These are phyloP conservation scores for Orchesella flavescens DNA, from an alignment of 2,888 invertebrate species.

Conservation along the genomic window DNA sequence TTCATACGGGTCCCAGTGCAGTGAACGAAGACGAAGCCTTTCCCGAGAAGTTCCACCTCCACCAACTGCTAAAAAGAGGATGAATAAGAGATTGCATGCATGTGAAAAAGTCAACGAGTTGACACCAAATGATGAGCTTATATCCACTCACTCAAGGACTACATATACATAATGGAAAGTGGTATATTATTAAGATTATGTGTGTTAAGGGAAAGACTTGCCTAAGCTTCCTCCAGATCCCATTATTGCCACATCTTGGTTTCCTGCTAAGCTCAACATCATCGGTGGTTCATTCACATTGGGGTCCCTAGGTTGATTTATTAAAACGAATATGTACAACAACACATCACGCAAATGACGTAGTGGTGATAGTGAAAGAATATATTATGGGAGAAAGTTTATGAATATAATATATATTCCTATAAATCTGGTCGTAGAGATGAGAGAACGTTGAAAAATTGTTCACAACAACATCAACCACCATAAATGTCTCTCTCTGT, in stretches of 20 bases:
- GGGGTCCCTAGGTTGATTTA: constrained; percentile 66
- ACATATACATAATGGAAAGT: background rate
- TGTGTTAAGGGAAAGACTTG: constrained; percentile 38
- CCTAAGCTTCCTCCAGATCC: constrained; percentile 60
- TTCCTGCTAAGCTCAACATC: constrained; percentile 62
- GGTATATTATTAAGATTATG: background rate
- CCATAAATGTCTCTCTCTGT: constrained; percentile 5
- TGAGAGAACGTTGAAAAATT: background rate
- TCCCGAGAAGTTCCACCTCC: constrained; percentile 65
- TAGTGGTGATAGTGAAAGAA: constrained; percentile 68
- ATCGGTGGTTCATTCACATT: constrained; percentile 68
- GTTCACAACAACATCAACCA: constrained; percentile 9
- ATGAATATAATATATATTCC: too few relatives aligned
- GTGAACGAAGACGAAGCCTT: constrained; percentile 67
- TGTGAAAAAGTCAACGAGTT: constrained; percentile 53
- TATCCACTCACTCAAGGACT: background rate
- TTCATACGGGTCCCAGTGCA: constrained; percentile 71
- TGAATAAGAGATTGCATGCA: constrained; percentile 37
- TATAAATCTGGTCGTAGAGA: background rate
- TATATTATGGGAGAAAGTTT: constrained; percentile 25
- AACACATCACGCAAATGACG: constrained; percentile 8
- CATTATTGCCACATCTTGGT: constrained; percentile 60
- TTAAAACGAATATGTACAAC: background rate
- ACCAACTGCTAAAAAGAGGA: constrained; percentile 32
- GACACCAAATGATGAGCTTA: constrained; percentile 34